Percentiles rank a stretch among this genome's conserved stretches.
phyloP scores from a whole-genome alignment of 2,888 invertebrate species.

The Troides oblongomaculatus region DNA sequence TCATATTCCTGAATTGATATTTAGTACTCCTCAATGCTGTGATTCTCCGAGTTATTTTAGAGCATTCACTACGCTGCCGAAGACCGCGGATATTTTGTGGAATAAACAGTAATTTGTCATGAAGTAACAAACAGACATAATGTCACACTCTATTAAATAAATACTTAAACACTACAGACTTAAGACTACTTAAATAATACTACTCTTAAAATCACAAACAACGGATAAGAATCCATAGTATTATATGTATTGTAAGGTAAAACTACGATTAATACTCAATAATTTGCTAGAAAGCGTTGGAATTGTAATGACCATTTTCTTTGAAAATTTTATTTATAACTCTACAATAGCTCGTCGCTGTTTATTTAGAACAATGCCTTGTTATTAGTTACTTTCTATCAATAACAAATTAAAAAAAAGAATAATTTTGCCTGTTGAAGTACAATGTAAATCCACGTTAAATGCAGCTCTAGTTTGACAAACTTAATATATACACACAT shows the following conservation, averaged over 20 bases:
- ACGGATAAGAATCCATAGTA: constrained; percentile 41
- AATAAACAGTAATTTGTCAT: background rate
- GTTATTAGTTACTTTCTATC: background rate
- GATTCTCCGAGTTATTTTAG: constrained; percentile 8
- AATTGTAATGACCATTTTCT: constrained; percentile 32
- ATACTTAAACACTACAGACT: constrained; percentile 26
- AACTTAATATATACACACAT: background rate
- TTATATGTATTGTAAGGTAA: constrained; percentile 55
- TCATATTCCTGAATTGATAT: constrained; percentile 8
- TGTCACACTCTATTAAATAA: constrained; percentile 28
- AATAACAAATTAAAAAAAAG: background rate
- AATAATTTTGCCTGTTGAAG: background rate
- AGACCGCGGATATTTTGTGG: background rate
- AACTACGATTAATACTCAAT: constrained; percentile 32
- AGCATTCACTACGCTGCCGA: background rate
- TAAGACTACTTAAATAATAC: constrained; percentile 33
- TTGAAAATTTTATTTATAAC: constrained; percentile 30
- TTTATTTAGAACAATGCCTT: background rate
- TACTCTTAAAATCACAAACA: constrained; percentile 46
- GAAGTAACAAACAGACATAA: constrained; percentile 10
- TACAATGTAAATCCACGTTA: background rate
- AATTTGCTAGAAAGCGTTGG: constrained; percentile 27
- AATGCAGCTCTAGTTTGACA: constrained; percentile 9
- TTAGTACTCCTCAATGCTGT: background rate
- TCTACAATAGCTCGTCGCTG: background rate